Percentiles rank a stretch among this genome's conserved stretches.
phyloP scores from a whole-genome alignment of 2,797 vertebrate species.

The Pangasius macronema region DNA sequence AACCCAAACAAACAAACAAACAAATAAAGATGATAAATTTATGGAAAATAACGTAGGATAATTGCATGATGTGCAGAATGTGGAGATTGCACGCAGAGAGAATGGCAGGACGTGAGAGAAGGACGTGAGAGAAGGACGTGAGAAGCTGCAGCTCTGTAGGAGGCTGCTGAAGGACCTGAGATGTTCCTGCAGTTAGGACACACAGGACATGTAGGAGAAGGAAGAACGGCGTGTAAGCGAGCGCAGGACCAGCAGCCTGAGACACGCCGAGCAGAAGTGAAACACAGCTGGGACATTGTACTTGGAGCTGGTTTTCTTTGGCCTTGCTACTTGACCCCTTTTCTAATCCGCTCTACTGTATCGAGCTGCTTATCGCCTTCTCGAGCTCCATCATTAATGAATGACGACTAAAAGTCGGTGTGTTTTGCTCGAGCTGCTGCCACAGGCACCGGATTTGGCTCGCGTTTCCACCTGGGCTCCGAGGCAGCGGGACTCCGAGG shows the following conservation, averaged over 20 bases:
- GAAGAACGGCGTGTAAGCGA: too few relatives aligned
- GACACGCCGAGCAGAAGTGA: background rate
- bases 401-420: conserved; percentile 57
- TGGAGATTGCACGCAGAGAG: background rate
- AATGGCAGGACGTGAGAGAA: background rate
- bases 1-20: background rate
- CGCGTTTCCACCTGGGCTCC: conserved; percentile 69
- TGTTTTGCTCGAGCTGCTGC: conserved; percentile 61
- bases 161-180: background rate
- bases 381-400: conserved; percentile 68
- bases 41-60: background rate
- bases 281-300: conserved; percentile 6
- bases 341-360: conserved; percentile 53
- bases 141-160: background rate
- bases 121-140: background rate
- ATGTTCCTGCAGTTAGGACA: background rate
- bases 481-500: conserved; percentile 70
- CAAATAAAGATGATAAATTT: background rate
- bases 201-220: background rate
- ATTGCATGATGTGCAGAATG: background rate
- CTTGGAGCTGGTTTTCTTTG: conserved; percentile 26
- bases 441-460: conserved; percentile 62
- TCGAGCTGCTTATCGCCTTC: conserved; percentile 63
- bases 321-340: conserved; percentile 71
- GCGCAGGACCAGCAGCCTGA: background rate